phyloP scores from a whole-genome alignment of 2,797 vertebrate species.

The Amphiprion clarkii region DNA sequence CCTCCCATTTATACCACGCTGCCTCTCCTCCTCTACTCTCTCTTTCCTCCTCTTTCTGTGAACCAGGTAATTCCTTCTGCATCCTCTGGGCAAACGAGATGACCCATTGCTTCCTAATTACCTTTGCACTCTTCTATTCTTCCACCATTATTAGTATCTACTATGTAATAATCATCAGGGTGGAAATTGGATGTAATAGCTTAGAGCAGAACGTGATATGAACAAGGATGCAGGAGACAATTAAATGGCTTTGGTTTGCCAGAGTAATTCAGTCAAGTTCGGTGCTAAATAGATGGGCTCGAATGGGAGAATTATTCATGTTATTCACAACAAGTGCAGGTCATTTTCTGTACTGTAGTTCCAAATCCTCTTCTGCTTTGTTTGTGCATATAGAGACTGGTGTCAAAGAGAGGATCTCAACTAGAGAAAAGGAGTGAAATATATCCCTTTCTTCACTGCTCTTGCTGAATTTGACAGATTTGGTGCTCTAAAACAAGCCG shows the following conservation, averaged over 20 bases:
- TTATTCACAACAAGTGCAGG: constrained; percentile 18
- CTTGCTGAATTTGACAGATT: constrained; percentile 9
- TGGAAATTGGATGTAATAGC: constrained; percentile 76
- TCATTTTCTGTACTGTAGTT: constrained; percentile 5
- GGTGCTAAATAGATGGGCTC: constrained; percentile 40
- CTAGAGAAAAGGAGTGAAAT: background rate
- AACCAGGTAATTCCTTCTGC: constrained; percentile 69
- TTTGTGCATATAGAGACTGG: constrained; percentile 2
- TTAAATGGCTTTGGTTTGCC: constrained; percentile 57
- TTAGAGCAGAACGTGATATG: constrained; percentile 65
- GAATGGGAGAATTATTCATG: constrained; percentile 50
- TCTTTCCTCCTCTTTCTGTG: constrained; percentile 43
- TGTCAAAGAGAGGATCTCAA: background rate
- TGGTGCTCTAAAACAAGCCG: background rate
- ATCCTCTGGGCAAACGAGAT: constrained; percentile 72
- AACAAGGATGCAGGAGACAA: constrained; percentile 61
- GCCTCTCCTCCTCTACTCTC: constrained; percentile 5
- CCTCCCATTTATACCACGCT: constrained; percentile 30
- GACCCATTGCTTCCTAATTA: constrained; percentile 80
- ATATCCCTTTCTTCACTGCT: background rate
- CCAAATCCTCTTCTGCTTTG: constrained; percentile 10
- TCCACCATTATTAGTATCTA: constrained; percentile 77
- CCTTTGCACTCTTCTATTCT: constrained; percentile 65
- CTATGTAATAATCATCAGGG: constrained; percentile 76
- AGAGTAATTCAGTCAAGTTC: constrained; percentile 50